A percentile compares a stretch with the other conserved stretches of the same genome.
Evolutionary conservation across 2,113 vertebrate species (phyloP).

Genomic region (Lophius piscatorius): DNA sequence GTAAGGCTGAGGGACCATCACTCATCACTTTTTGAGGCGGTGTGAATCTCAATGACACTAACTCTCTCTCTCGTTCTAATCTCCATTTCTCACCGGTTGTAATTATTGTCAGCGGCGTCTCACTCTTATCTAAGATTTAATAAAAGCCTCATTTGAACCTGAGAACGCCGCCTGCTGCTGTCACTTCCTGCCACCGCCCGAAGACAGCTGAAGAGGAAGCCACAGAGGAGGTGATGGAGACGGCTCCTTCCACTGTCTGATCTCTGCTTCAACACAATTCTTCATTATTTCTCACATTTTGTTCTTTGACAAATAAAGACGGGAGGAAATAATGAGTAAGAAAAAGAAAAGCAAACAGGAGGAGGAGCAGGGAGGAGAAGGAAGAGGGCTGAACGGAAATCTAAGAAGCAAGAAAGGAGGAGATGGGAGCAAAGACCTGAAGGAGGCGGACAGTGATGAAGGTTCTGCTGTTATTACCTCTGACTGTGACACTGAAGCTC

Average conservation of each 20-base stretch:
- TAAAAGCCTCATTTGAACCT: not conserved
- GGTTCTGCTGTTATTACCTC: not conserved
- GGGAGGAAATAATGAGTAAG: not conserved
- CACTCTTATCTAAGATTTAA: conserved; percentile 1
- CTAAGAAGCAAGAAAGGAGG: not conserved
- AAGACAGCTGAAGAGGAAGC: not conserved
- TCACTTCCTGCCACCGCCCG: not conserved
- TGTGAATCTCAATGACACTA: conserved; percentile 26
- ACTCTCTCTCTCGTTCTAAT: not conserved
- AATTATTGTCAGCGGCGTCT: conserved; percentile 19
- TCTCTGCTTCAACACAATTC: not conserved
- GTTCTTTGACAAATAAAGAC: not conserved
- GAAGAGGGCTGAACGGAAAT: conserved; percentile 2
- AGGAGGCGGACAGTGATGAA: not conserved
- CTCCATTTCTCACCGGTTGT: conserved; percentile 4
- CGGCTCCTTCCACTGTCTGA: not conserved
- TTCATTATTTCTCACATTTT: not conserved
- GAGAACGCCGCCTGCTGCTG: not conserved
- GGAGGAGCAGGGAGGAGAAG: not conserved
- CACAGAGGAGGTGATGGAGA: too few species aligned
- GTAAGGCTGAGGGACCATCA: conserved; percentile 4
- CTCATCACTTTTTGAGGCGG: conserved; percentile 38
- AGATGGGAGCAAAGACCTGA: not conserved
- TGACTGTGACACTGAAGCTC: too few species aligned
- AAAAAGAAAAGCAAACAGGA: not conserved